Evolutionary conservation across 92 coral and sea anemone species (phyloP), one percentile per base, ranked within the genome.

Genomic region (Palythoa heliodiscus): DNA sequence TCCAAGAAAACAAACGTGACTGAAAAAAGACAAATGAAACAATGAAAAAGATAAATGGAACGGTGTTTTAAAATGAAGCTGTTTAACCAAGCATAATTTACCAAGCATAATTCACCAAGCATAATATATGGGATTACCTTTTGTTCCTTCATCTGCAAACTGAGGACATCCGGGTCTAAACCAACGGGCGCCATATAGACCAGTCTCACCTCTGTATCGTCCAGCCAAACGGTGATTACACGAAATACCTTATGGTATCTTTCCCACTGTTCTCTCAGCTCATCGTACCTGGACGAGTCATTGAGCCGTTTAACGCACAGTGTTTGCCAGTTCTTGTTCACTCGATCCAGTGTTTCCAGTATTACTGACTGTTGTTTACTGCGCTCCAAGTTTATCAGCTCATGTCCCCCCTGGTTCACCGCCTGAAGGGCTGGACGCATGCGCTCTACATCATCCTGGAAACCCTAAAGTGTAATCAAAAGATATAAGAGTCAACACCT

Each of bases 361-460:
- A 96, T 93, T 7, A 93, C 89, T 19, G 99, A 96, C 79, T 94
- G 98, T 54, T 93, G 91, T 29, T 95, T 93, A 54, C 93, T 95
- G 52, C 93, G 90, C 66, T 96, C 99, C 87, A 94, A 78, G 84
- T 93, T 91, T 2, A 95, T 87, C 38, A 96, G 91, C 79, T 96
- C 99, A 35, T 96, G 99, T 6, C 98, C 99, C 54, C 99, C 95
- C 83, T 96, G 98, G 78, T 96, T 96, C 77, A 96, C 98, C 20
- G 98, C 91, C 58, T 96, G 99, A 23, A 96, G 94, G 61, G 94
- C 93, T 20, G 94, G 93, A 8, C 98, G 97, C 92, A 88, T 95
- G 87, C 89, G 91, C 82, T 96, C 99, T 0, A 95, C 97, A 73
- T 96, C 99, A 39, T 92, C 89, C 77, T 92, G 93, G 84, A 94